These are phyloP conservation scores for Scomber colias DNA, from an alignment of 2,113 vertebrate genomes.

Conservation along the genomic window DNA sequence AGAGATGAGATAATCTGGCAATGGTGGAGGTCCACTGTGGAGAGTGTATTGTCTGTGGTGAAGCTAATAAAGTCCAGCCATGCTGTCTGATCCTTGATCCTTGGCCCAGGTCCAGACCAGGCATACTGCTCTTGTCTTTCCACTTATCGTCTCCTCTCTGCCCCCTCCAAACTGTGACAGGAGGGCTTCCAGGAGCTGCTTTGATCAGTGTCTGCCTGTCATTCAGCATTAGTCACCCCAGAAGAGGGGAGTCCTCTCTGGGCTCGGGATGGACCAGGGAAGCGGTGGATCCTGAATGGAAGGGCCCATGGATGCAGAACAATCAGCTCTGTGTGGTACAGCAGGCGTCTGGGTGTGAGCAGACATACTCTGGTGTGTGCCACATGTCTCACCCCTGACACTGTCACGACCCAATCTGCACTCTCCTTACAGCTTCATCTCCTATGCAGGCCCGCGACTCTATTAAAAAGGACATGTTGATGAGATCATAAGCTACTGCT, in stretches of 20 bases:
- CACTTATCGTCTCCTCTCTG: constrained; percentile 72
- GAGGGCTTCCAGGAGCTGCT: constrained; percentile 76
- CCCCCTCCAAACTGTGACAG: constrained; percentile 69
- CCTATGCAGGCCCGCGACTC: constrained; percentile 56
- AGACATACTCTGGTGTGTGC: constrained; percentile 77
- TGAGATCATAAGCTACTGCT: constrained; percentile 61
- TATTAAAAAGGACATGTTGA: constrained; percentile 54
- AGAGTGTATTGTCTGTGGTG: constrained; percentile 76
- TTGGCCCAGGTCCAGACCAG: constrained; percentile 71
- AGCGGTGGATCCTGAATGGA: constrained; percentile 60
- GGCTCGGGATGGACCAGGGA: constrained; percentile 61
- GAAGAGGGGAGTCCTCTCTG: constrained; percentile 62
- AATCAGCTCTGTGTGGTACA: constrained; percentile 76
- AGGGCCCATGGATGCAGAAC: constrained; percentile 66
- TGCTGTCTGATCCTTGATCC: constrained; percentile 78
- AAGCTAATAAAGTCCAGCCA: constrained; percentile 80
- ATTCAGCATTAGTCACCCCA: constrained; percentile 80
- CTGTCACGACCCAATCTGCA: constrained; percentile 73
- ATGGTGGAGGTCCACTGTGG: constrained; percentile 70
- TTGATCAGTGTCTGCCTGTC: constrained; percentile 82
- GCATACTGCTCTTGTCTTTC: constrained; percentile 77
- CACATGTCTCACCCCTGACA: constrained; percentile 80
- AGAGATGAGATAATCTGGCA: constrained; percentile 79
- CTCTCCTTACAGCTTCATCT: constrained; percentile 80
- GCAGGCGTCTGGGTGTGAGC: constrained; percentile 73